Evolutionary conservation across 1,140 invertebrate genomes (phyloP).

Genomic region (Dendroctonus valens): DNA sequence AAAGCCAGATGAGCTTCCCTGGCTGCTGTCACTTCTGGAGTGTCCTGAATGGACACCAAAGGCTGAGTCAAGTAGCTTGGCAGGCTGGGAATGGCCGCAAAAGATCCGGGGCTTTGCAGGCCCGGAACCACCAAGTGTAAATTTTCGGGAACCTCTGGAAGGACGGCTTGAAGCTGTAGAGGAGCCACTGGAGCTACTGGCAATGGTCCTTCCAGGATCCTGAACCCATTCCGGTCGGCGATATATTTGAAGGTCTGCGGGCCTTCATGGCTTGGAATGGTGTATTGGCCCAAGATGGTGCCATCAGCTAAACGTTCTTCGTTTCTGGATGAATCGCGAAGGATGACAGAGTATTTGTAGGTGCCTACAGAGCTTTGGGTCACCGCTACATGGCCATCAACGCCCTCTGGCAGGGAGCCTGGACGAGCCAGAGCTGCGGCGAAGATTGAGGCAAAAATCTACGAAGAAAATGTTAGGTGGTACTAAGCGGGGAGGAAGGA

Average conservation of each 20-base stretch:
- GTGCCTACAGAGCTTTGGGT: conserved; percentile 23
- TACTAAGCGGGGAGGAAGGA: no score
- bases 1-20: conserved; percentile 18
- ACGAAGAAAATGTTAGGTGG: conserved; percentile 3
- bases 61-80: background rate
- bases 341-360: conserved; percentile 16
- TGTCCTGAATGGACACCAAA: conserved; percentile 5
- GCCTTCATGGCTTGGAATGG: conserved; percentile 9
- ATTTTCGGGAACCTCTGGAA: background rate
- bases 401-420: conserved; percentile 12
- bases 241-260: conserved; percentile 13
- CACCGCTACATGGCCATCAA: conserved; percentile 23
- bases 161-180: background rate
- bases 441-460: conserved; percentile 14
- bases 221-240: conserved; percentile 26
- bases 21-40: conserved; percentile 26
- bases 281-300: conserved; percentile 24
- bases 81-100: background rate
- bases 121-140: background rate
- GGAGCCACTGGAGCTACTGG: conserved; percentile 5
- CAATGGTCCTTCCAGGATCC: conserved; percentile 15
- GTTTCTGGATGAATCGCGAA: conserved; percentile 3
- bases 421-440: conserved; percentile 11
- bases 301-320: conserved; percentile 30
- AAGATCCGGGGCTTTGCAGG: background rate